phyloP scores from a whole-genome alignment of 1,140 invertebrate genomes.

The Helicoverpa zea region DNA sequence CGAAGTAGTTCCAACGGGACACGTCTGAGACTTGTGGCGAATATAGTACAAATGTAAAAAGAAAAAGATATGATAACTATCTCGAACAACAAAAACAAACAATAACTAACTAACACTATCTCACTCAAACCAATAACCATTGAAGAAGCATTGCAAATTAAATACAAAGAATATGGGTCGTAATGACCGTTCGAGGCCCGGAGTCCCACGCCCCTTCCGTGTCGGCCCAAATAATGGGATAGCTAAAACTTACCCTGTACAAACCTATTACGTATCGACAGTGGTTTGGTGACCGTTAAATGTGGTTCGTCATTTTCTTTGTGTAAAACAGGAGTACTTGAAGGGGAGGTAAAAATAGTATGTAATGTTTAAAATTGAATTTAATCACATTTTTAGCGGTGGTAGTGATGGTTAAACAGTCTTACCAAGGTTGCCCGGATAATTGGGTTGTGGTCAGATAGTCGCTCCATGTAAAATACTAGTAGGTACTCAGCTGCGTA shows the following conservation, averaged over 20 bases:
- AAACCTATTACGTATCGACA: constrained; percentile 36
- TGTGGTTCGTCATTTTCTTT: background rate
- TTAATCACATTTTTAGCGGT: too few species aligned
- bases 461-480: too few species aligned
- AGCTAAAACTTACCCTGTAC: constrained; percentile 54
- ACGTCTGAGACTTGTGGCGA: too few species aligned
- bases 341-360: background rate
- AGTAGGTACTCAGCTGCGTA: too few species aligned
- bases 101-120: background rate
- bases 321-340: too few species aligned
- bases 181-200: constrained; percentile 37
- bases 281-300: background rate
- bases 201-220: constrained; percentile 59
- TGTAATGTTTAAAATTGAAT: too few species aligned
- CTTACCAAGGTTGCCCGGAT: too few species aligned
- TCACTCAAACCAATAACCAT: constrained; percentile 22
- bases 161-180: constrained; percentile 50
- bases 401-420: too few species aligned
- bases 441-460: too few species aligned
- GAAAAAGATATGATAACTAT: too few species aligned
- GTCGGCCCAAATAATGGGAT: constrained; percentile 57
- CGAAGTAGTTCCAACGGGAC: too few species aligned
- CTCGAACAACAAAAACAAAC: background rate
- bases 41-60: too few species aligned
- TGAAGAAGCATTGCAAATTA: constrained; percentile 29